Conservation (phyloP, 1,140 invertebrate species). For the Leptopilina boulardi region DNA sequence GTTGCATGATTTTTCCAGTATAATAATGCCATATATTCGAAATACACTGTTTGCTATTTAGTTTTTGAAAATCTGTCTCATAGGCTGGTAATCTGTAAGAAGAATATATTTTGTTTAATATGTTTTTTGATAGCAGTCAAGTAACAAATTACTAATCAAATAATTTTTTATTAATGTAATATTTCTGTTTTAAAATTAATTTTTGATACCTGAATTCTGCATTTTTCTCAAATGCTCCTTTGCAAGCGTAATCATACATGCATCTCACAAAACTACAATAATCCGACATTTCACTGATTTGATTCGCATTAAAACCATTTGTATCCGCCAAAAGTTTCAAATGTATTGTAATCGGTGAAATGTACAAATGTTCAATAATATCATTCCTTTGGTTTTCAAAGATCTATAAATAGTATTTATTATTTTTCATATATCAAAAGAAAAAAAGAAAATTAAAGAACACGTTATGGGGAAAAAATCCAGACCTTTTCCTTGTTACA, state of each 20-base stretch:
- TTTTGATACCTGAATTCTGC: constrained; percentile 77
- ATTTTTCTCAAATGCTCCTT: constrained; percentile 71
- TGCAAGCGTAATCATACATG: constrained; percentile 66
- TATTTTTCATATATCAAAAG: not conserved
- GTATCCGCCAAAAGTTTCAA: constrained; percentile 79
- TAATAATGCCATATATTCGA: constrained; percentile 84
- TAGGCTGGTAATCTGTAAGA: constrained; percentile 86
- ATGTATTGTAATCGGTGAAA: constrained; percentile 82
- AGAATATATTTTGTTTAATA: constrained; percentile 33
- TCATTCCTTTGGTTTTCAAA: constrained; percentile 59
- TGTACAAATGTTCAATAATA: constrained; percentile 82
- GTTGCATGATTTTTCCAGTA: constrained; percentile 87
- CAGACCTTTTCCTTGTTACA: constrained; percentile 43
- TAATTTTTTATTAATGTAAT: too few relatives aligned
- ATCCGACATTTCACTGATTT: constrained; percentile 50
- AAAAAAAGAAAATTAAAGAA: too few relatives aligned
- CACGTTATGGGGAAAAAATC: too few relatives aligned
- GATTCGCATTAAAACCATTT: constrained; percentile 57
- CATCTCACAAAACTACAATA: constrained; percentile 61
- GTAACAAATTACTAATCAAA: too few relatives aligned
- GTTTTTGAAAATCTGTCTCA: constrained; percentile 82
- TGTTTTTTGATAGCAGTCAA: too few relatives aligned
- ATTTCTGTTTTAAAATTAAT: too few relatives aligned
- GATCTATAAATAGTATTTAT: constrained; percentile 41
- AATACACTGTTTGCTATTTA: constrained; percentile 78